These are phyloP conservation scores for Acropora yongei DNA, from an alignment of 64 coral and sea anemone genomes.

Conservation along the genomic window DNA sequence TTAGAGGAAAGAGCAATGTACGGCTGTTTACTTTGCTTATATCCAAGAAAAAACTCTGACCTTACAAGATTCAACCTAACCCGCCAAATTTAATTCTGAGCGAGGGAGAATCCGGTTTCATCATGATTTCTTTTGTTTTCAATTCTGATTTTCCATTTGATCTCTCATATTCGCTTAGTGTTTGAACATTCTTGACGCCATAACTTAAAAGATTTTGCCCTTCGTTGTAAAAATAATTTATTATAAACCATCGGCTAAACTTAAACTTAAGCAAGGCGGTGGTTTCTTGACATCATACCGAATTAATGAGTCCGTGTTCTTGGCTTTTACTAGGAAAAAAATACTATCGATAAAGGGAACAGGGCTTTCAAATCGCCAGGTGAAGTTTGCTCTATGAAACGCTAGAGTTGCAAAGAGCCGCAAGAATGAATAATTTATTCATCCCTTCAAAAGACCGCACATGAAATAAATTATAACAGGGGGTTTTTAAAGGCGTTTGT, in stretches of 20 bases:
- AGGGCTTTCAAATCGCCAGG: background rate
- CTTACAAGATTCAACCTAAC: constrained; percentile 21
- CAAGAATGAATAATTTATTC: constrained; percentile 41
- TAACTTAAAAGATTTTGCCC: constrained; percentile 18
- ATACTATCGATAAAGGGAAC: background rate
- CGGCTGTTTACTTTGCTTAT: constrained; percentile 3
- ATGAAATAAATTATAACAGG: constrained; percentile 15
- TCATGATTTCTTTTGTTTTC: background rate
- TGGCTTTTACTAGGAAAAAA: background rate
- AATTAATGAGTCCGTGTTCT: background rate
- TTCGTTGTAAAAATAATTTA: constrained; percentile 2
- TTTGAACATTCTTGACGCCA: background rate
- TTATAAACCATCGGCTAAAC: constrained; percentile 8
- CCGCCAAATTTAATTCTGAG: constrained; percentile 1
- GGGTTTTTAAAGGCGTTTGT: background rate
- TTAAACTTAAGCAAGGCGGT: background rate
- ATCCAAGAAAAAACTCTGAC: background rate
- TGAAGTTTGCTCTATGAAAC: background rate
- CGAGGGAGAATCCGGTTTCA: background rate
- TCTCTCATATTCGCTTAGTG: background rate
- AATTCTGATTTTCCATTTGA: background rate
- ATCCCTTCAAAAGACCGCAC: constrained; percentile 21
- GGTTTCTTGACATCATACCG: background rate
- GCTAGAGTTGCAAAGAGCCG: background rate
- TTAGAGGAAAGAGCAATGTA: background rate